A percentile compares a stretch with the other conserved stretches of the same genome.
Conservation (phyloP, 2,113 vertebrate species). For the Cololabis saira region DNA sequence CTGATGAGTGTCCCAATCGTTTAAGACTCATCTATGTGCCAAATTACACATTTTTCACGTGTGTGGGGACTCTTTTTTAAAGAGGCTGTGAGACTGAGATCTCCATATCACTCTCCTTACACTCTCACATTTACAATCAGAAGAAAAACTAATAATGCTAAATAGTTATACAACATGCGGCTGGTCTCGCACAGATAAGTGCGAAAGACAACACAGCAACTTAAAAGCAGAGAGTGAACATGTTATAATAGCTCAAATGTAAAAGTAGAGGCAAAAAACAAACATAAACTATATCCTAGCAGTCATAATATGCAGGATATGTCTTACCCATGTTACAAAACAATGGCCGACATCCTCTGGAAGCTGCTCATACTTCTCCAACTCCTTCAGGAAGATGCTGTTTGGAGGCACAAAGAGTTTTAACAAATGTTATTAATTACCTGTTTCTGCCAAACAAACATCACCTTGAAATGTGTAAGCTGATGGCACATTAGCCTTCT, state of each 20-base stretch:
- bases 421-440: background rate
- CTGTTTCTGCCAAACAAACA: background rate
- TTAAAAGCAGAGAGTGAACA: background rate
- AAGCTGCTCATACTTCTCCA: conserved; percentile 98
- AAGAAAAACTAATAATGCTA: too few species aligned
- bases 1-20: too few species aligned
- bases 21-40: too few species aligned
- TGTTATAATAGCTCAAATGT: background rate
- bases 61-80: too few species aligned
- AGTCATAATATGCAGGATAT: background rate
- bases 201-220: background rate
- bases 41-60: too few species aligned
- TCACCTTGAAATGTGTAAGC: background rate
- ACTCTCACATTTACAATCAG: too few species aligned
- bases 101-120: too few species aligned
- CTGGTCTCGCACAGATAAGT: too few species aligned
- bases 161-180: too few species aligned
- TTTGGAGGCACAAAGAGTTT: background rate
- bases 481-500: background rate
- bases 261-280: background rate
- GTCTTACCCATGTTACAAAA: conserved; percentile 96
- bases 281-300: background rate
- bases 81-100: too few species aligned
- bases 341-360: conserved; percentile 99
- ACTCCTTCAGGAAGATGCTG: conserved; percentile 96